Evolutionary conservation across 2,888 invertebrate species (phyloP), one percentile per base, ranked within the genome.

Genomic region (Pasiphila rectangulata): DNA sequence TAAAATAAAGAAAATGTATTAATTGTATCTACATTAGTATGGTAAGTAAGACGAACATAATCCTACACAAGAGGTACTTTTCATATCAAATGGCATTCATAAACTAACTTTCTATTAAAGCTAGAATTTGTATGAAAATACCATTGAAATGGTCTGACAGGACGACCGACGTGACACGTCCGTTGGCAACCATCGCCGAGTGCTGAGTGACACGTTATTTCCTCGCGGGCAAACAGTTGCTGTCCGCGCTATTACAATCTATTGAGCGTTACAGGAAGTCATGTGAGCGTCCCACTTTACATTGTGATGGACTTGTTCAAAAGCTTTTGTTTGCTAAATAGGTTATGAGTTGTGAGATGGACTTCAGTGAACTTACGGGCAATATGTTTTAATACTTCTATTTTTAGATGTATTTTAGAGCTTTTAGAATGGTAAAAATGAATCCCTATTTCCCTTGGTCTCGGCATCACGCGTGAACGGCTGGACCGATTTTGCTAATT

Each of bases 161-260:
- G 46, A 46, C 41, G 56, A 48, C 41, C 44, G 56, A 59, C 59
- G 50, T 64, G 64, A 65, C 68, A 74, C 70, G 68, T 79, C 72
- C 74, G 74, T 59, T 62, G 61, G 66, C 66, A 70, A 67, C 68
- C 64, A 50, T 49, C 55, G 61, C 62, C 57, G 59, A 56, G 61
- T 63, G 62, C 64, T 82, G 82, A 83, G 72, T 79, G 83, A 78
- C 83, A 72, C 72, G 75, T 81, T 81, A 83, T 83, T 83, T 83
- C 83, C 83, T 74, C 61, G 42, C 37, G 41, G 41, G 32, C 32
- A n/a, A n/a, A 50, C 50, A 45, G 45, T 45, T 25, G 32, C 37
- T 45, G 49, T 50, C 49, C 50, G 41, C 41, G 41, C 48, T 39
- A 47, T 35, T 36, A 23, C 36, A 15, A 37, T 50, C 58, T 65